Percentiles rank a stretch among this genome's conserved stretches.
These are phyloP conservation scores for Brienomyrus longianalis DNA, from an alignment of 2,113 vertebrate genomes.

Conservation along the genomic window DNA sequence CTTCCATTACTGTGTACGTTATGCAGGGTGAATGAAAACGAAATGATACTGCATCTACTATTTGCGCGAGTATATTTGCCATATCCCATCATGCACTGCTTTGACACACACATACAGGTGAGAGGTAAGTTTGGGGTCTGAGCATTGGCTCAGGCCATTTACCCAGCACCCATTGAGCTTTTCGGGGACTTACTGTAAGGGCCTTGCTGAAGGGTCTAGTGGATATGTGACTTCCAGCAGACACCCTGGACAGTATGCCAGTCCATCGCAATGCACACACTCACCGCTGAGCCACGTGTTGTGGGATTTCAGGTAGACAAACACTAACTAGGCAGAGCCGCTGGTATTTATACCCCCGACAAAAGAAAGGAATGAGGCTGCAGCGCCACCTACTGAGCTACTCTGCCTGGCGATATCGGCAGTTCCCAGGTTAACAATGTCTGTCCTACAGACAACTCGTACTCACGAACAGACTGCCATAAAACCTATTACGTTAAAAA, in stretches of 20 bases:
- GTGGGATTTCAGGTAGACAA: background rate
- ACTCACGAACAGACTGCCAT: background rate
- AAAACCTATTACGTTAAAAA: background rate
- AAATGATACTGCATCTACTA: background rate
- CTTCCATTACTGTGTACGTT: background rate
- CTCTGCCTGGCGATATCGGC: background rate
- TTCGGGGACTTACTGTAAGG: background rate
- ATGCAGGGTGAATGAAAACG: background rate
- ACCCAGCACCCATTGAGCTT: background rate
- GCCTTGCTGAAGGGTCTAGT: background rate
- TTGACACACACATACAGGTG: background rate
- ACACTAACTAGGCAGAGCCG: background rate
- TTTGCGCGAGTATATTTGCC: background rate
- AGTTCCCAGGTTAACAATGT: background rate
- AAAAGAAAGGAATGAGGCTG: background rate
- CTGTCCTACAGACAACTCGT: background rate
- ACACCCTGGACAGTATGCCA: background rate
- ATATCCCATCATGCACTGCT: background rate
- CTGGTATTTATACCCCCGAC: background rate
- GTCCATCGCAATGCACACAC: background rate
- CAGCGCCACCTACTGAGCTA: background rate
- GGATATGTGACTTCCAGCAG: background rate
- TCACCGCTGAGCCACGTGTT: no score
- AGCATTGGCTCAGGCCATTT: background rate
- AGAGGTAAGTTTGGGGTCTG: background rate